Percentiles rank a stretch among this genome's conserved stretches.
These are phyloP conservation scores for Uropetala carovei DNA, from an alignment of 2,888 invertebrate genomes.

Conservation along the genomic window DNA sequence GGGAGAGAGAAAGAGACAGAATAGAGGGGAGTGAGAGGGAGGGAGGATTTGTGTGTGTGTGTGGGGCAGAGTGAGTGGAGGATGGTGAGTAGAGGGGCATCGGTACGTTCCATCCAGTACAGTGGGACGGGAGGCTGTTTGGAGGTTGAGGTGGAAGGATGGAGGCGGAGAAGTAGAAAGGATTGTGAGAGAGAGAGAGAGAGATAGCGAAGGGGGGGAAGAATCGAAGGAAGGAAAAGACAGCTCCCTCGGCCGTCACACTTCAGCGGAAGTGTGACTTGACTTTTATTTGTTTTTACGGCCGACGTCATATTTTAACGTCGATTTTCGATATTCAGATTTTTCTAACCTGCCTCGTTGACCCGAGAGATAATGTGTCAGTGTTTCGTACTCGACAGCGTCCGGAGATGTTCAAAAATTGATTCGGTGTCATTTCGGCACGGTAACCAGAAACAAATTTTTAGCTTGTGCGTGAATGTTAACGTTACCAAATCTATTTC, in stretches of 20 bases:
- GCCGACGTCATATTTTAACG: background rate
- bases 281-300: conserved; percentile 49
- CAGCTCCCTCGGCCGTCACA: conserved; percentile 33
- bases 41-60: background rate
- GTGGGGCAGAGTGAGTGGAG: background rate
- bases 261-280: conserved; percentile 53
- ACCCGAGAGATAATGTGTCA: background rate
- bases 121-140: too few relatives aligned
- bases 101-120: background rate
- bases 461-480: too few relatives aligned
- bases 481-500: too few relatives aligned
- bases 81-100: background rate
- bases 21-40: background rate
- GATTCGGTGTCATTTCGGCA: too few relatives aligned
- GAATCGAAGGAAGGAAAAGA: background rate
- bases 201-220: background rate
- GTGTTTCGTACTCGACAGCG: background rate
- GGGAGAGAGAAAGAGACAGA: background rate
- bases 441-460: too few relatives aligned
- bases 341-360: background rate
- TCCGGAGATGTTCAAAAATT: too few relatives aligned
- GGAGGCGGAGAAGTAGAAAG: background rate
- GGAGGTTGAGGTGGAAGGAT: background rate
- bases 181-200: background rate
- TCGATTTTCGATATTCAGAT: background rate